Conservation (phyloP, 2,888 invertebrate genomes). For the Melikaiella ostensackeni region DNA sequence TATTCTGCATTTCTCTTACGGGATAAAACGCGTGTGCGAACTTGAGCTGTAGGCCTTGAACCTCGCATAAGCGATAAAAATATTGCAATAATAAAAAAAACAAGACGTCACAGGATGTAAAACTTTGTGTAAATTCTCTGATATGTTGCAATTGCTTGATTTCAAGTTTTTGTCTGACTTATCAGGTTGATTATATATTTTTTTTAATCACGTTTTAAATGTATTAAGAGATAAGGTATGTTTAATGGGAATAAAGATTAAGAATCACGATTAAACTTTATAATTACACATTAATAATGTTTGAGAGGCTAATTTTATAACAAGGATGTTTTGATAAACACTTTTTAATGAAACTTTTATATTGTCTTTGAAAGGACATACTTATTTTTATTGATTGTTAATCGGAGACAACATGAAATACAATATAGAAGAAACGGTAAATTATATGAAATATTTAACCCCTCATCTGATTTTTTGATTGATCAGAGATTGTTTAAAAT, state of each 20-base stretch:
- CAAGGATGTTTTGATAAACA: neutral
- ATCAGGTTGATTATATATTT: neutral
- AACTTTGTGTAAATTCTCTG: neutral
- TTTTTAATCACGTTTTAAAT: neutral
- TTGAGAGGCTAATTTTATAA: too few species aligned
- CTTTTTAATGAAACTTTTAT: too few species aligned
- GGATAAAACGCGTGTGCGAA: neutral
- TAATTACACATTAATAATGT: neutral
- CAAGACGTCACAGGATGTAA: slow-evolving; percentile 3
- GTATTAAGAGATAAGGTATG: neutral
- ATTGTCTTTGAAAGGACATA: too few species aligned
- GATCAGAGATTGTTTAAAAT: too few species aligned
- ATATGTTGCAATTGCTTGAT: neutral
- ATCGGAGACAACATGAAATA: too few species aligned
- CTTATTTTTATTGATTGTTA: too few species aligned
- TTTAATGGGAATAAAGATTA: neutral
- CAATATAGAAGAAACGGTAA: too few species aligned
- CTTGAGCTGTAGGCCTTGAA: slow-evolving; percentile 11
- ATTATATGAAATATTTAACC: too few species aligned
- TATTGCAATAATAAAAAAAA: slow-evolving; percentile 16
- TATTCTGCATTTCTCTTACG: neutral
- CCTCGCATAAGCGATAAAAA: slow-evolving; percentile 1
- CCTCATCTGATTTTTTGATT: too few species aligned
- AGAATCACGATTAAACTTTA: neutral
- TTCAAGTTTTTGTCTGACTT: neutral